These are phyloP conservation scores for Alligator mississippiensis DNA, from an alignment of 2,113 vertebrate genomes.

Conservation along the genomic window DNA sequence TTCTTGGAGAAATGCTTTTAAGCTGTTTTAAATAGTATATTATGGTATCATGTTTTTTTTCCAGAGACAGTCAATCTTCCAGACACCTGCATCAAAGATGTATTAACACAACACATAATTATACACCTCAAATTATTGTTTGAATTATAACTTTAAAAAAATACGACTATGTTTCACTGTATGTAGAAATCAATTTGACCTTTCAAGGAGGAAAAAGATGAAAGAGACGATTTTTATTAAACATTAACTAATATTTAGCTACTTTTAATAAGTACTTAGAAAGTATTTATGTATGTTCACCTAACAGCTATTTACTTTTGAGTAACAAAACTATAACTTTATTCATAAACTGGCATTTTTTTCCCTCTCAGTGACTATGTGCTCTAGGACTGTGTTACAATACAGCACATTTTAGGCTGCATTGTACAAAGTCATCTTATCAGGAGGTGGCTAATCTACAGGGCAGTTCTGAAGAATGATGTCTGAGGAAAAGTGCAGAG, in stretches of 20 bases:
- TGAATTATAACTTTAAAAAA: slow-evolving; percentile 31
- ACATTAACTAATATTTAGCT: not conserved
- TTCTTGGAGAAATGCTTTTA: not conserved
- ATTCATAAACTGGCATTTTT: not conserved
- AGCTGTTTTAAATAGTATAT: not conserved
- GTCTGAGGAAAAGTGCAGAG: not conserved
- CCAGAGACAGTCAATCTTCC: slow-evolving; percentile 1
- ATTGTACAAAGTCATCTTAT: not conserved
- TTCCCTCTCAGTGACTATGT: not conserved
- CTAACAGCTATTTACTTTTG: not conserved
- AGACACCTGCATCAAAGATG: slow-evolving; percentile 5
- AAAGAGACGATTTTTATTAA: not conserved
- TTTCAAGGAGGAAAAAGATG: slow-evolving; percentile 26
- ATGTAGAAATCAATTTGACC: slow-evolving; percentile 43
- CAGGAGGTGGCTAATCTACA: not conserved
- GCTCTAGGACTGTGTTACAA: slow-evolving; percentile 20
- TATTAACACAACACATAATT: slow-evolving; percentile 33
- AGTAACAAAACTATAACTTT: not conserved
- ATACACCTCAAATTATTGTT: not conserved
- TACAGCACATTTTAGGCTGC: not conserved
- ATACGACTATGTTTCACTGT: not conserved
- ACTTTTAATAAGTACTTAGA: not conserved
- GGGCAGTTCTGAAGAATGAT: not conserved
- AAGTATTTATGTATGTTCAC: rapidly evolving
- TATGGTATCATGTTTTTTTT: not conserved